These are phyloP conservation scores for Tetranychus truncatus DNA, from an alignment of 2,888 invertebrate genomes.

Conservation along the genomic window DNA sequence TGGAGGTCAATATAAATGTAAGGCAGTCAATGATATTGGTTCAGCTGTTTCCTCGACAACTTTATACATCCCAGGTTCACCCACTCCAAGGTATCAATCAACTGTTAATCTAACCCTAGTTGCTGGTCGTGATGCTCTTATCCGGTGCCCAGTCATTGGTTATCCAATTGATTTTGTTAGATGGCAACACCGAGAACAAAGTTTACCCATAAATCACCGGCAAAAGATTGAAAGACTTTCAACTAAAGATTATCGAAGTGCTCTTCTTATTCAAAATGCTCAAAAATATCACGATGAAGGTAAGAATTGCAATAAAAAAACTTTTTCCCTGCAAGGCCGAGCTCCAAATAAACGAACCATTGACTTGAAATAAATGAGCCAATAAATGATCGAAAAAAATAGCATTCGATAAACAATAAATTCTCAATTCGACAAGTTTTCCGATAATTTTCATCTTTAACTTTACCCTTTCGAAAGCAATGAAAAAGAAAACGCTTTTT, in stretches of 20 bases:
- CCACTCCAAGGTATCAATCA: constrained; percentile 13
- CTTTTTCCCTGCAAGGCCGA: not conserved
- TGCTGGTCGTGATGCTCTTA: constrained; percentile 50
- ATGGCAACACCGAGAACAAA: constrained; percentile 48
- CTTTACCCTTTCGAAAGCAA: no score
- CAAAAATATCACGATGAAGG: constrained; percentile 14
- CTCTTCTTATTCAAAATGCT: constrained; percentile 12
- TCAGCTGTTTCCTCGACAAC: constrained; percentile 9
- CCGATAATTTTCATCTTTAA: no score
- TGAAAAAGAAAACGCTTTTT: no score
- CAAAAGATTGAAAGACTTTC: constrained; percentile 29
- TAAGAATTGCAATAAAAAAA: not conserved
- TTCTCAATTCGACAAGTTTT: no score
- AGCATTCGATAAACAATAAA: no score
- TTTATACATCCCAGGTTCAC: constrained; percentile 18
- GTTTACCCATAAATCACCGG: constrained; percentile 30
- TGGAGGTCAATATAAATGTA: constrained; percentile 21
- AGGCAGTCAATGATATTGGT: constrained; percentile 20
- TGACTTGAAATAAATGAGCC: no score
- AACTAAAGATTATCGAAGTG: constrained; percentile 2
- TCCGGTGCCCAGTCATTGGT: constrained; percentile 79
- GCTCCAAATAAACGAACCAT: no score
- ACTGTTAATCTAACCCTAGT: constrained; percentile 56
- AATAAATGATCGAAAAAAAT: no score
- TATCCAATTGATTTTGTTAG: constrained; percentile 79